Base-by-base conservation (phyloP, 2,888 invertebrate genomes). In the Parthenolecanium corni region DNA sequence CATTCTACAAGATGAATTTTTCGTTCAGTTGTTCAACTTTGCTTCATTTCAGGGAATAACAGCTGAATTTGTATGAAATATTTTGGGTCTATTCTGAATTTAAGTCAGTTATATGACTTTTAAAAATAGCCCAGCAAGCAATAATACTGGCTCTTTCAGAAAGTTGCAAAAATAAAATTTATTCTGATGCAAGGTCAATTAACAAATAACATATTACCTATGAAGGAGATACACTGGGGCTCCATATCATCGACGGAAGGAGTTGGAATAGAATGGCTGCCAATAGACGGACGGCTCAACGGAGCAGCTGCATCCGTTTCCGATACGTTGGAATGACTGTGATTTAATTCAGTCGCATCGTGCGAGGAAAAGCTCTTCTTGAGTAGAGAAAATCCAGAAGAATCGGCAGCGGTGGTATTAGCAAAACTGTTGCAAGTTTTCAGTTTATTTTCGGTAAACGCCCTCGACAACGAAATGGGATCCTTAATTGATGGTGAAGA, bases 221-320 rank as follows among this genome's bases (percentile, higher is more conserved):
- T 90, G 72, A 92, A 92, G 62, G 90, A 91, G 70, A 92, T 91
- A 76, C 87, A 90, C 73, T 92, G 92, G 0, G 92, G 91, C 70
- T 89, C 90, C 90, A 92, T 91, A 71, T 89, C 89, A 72, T 89
- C 89, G 21, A 47, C 64, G 3, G 54, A 54, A 11, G 49, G 47
- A 42, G 23, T 52, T 6, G 62, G 62, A 21, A 62, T 62, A 2
- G 62, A 62, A 1, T 24, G 31, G 42, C 51, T 40, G 11, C 62
- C 52, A 23, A 40, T 42, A 6, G 62, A 62, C 24, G 52, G 40
- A 52, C 38, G 62, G 1, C 52, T 4, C 9, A 9, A 31, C 9
- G 31, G 16, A 42, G 49, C 3, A 23, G 49, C 49, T 49, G 49
- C 18, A 21, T 49, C 49, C 14, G 49, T 49, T 49, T 49, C 49